These are phyloP conservation scores for Opisthocomus hoazin DNA, from an alignment of 2,113 vertebrate genomes.

Conservation along the genomic window DNA sequence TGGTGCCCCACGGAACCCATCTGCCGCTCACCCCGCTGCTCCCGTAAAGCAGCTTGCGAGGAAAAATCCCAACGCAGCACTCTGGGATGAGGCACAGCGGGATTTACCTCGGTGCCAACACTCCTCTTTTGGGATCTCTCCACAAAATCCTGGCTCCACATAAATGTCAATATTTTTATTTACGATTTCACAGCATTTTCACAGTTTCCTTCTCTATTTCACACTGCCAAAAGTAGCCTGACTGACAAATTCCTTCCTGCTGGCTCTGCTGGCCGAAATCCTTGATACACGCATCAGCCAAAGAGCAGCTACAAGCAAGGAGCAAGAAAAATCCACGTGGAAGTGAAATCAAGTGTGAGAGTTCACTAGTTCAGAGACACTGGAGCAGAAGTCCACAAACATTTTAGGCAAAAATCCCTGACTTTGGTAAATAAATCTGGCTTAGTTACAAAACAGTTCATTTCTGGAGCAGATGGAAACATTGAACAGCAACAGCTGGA, in stretches of 20 bases:
- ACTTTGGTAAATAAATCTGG: background rate
- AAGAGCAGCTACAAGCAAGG: background rate
- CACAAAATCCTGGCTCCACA: background rate
- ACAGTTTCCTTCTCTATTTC: background rate
- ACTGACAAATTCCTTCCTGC: background rate
- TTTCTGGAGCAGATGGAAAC: background rate
- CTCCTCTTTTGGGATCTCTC: background rate
- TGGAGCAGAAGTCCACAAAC: background rate
- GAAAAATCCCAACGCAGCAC: background rate
- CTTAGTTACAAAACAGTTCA: background rate
- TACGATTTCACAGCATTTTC: background rate
- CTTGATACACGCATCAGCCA: background rate
- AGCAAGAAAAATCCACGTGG: background rate
- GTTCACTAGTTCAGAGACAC: background rate
- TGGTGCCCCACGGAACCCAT: background rate
- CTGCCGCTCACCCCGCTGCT: background rate
- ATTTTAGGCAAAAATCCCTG: background rate
- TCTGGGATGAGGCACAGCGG: background rate
- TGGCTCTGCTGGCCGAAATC: background rate
- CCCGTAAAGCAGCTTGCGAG: background rate
- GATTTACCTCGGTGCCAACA: background rate
- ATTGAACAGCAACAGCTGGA: background rate
- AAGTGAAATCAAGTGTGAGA: background rate
- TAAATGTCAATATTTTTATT: background rate
- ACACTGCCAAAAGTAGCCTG: background rate